Evolutionary conservation across 2,797 vertebrate genomes (phyloP).

Genomic region (Crocidura indochinensis): DNA sequence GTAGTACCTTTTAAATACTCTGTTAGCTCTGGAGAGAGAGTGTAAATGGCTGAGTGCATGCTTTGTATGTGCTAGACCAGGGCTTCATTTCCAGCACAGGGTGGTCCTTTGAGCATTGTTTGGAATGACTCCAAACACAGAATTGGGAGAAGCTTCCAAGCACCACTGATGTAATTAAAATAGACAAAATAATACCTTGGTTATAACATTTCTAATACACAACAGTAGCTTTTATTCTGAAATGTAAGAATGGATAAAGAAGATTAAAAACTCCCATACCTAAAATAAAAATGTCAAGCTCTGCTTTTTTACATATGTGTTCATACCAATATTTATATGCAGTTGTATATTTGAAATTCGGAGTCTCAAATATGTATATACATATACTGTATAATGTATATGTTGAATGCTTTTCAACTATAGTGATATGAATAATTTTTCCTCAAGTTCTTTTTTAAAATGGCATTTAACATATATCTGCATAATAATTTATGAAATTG

Average conservation of each 20-base stretch:
- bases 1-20: not conserved
- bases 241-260: slow-evolving; percentile 30
- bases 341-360: too few species aligned
- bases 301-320: not conserved
- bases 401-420: not conserved
- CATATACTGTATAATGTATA: not conserved
- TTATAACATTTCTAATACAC: not conserved
- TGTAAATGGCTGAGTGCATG: too few species aligned
- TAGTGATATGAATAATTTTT: not conserved
- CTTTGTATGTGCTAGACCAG: too few species aligned
- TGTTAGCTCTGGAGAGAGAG: not conserved
- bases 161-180: too few species aligned
- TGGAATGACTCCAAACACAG: too few species aligned
- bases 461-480: not conserved
- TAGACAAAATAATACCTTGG: not conserved
- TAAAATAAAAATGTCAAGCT: not conserved
- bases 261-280: slow-evolving; percentile 1
- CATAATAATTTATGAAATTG: not conserved
- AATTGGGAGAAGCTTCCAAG: too few species aligned
- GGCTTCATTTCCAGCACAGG: too few species aligned
- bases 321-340: not conserved
- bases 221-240: slow-evolving; percentile 20
- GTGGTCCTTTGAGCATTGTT: too few species aligned
- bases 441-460: not conserved
- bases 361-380: too few species aligned